phyloP scores from a whole-genome alignment of 2,797 vertebrate genomes.

The Cercopithecus hamlyni region DNA sequence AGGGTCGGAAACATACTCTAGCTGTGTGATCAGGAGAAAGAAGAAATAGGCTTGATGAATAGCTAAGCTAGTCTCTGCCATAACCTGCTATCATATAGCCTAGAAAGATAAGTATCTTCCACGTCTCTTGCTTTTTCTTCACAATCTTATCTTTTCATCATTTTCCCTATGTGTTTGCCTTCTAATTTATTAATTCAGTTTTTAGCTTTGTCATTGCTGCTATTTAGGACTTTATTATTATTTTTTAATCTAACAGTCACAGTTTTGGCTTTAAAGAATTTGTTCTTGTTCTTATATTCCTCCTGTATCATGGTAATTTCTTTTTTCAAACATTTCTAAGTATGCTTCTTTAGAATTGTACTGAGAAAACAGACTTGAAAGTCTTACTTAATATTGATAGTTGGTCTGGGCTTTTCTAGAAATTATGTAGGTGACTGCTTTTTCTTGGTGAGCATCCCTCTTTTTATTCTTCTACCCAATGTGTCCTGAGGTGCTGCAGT shows the following conservation, averaged over 20 bases:
- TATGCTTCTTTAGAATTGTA: not conserved
- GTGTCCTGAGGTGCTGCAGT: not conserved
- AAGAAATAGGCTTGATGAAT: not conserved
- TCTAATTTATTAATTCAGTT: not conserved
- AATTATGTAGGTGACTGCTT: not conserved
- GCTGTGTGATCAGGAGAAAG: not conserved
- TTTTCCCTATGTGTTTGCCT: not conserved
- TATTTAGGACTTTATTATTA: not conserved
- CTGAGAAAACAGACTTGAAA: constrained; percentile 19
- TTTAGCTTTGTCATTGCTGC: constrained; percentile 9
- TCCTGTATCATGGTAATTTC: not conserved
- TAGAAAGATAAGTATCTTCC: not conserved
- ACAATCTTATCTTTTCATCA: not conserved
- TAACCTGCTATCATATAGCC: not conserved
- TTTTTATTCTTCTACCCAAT: not conserved
- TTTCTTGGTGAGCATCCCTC: not conserved
- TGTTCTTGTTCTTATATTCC: not conserved
- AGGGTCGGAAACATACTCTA: not conserved
- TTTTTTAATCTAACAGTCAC: constrained; percentile 3
- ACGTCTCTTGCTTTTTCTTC: not conserved
- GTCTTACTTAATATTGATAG: constrained; percentile 31
- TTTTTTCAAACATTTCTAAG: not conserved
- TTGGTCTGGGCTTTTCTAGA: not conserved
- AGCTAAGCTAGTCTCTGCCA: not conserved
- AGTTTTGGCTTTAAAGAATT: not conserved